Conservation (phyloP, 2,888 invertebrate genomes). For the Brachyptera putata region DNA sequence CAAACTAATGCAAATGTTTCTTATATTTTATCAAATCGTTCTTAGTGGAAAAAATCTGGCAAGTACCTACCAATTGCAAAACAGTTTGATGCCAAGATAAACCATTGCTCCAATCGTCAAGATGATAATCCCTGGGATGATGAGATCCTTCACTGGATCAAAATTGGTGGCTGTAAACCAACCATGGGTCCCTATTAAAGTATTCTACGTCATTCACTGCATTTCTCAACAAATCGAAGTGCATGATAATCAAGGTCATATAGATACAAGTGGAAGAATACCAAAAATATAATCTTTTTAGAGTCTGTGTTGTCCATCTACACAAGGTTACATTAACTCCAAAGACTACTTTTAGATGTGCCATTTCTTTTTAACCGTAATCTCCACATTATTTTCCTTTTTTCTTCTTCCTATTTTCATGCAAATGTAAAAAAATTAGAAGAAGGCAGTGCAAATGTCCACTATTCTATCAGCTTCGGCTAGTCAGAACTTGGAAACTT, state of each 20-base stretch:
- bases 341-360: neutral
- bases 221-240: too few species aligned
- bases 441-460: too few species aligned
- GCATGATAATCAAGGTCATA: too few species aligned
- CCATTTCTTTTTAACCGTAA: neutral
- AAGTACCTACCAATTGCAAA: conserved; percentile 36
- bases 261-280: neutral
- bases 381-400: neutral
- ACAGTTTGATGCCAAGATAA: conserved; percentile 38
- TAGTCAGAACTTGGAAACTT: too few species aligned
- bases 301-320: neutral
- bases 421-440: neutral
- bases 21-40: too few species aligned
- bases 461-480: too few species aligned
- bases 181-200: neutral
- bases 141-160: conserved; percentile 37
- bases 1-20: too few species aligned
- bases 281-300: neutral
- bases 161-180: conserved; percentile 34
- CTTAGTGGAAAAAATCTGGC: neutral
- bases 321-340: neutral
- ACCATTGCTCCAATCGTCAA: conserved; percentile 37
- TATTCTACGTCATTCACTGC: neutral
- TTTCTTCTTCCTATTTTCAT: neutral
- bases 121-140: conserved; percentile 37